Evolutionary conservation across 2,888 invertebrate genomes (phyloP).

Genomic region (Polyommatus iphigenia): DNA sequence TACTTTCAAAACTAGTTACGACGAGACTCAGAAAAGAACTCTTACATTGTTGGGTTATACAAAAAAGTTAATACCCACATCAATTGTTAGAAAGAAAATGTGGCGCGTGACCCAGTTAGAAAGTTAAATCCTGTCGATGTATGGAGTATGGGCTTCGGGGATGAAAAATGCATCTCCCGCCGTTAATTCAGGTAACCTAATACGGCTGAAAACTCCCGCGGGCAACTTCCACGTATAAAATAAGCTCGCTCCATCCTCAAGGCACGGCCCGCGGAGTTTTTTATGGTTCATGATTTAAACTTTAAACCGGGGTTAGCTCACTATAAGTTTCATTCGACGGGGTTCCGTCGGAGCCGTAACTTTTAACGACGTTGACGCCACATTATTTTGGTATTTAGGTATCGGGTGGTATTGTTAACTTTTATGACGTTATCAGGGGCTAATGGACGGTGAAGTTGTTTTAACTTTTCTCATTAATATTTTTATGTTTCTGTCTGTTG

Average conservation of each 20-base stretch:
- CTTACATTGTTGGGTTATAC: neutral
- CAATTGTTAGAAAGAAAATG: slow-evolving; percentile 17
- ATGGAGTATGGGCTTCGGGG: slow-evolving; percentile 32
- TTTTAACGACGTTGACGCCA: slow-evolving; percentile 29
- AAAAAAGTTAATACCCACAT: neutral
- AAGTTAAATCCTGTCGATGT: slow-evolving; percentile 27
- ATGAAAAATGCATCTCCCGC: slow-evolving; percentile 41
- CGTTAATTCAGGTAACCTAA: slow-evolving; percentile 41
- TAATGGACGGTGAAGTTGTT: slow-evolving; percentile 8
- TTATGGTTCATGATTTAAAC: slow-evolving; percentile 41
- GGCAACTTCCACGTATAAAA: slow-evolving; percentile 39
- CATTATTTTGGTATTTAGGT: slow-evolving; percentile 25
- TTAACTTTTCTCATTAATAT: slow-evolving; percentile 13
- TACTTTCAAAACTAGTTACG: neutral
- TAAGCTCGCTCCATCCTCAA: slow-evolving; percentile 39
- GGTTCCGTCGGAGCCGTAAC: slow-evolving; percentile 18
- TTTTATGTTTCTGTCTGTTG: neutral
- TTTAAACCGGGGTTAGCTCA: slow-evolving; percentile 32
- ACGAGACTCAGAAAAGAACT: neutral
- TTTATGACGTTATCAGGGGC: slow-evolving; percentile 20
- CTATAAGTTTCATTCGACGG: slow-evolving; percentile 29
- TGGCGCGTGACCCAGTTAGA: slow-evolving; percentile 24
- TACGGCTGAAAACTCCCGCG: slow-evolving; percentile 41
- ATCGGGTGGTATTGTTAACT: slow-evolving; percentile 10
- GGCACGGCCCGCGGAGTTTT: slow-evolving; percentile 38